These are phyloP conservation scores for Cladorhizidae sp. DNA, from an alignment of 37 sponge, comb jelly and placozoan species.

Conservation along the genomic window DNA sequence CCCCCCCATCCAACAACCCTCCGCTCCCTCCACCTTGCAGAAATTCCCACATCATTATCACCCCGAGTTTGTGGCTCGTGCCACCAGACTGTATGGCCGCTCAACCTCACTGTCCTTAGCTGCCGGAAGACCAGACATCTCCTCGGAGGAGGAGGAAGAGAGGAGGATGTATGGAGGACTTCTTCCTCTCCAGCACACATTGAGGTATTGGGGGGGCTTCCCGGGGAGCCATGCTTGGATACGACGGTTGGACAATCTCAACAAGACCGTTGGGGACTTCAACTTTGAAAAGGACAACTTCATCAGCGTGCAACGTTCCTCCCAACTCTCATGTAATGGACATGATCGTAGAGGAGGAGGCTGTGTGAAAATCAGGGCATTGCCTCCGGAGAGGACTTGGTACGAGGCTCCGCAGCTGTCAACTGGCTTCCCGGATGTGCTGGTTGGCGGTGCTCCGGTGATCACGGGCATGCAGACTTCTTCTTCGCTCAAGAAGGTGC, in stretches of 20 bases:
- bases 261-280: constrained; percentile 2
- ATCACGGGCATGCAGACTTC: constrained; percentile 24
- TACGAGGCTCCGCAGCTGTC: constrained; percentile 20
- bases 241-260: constrained; percentile 1
- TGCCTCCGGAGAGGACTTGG: constrained; percentile 21
- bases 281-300: constrained; percentile 6
- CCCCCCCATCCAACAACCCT: neutral
- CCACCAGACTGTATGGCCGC: neutral
- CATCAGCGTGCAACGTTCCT: constrained; percentile 12
- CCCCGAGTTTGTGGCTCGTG: constrained; percentile 6
- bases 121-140: neutral
- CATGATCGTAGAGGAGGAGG: neutral
- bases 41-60: constrained; percentile 44
- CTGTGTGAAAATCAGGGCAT: neutral
- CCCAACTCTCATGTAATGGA: neutral
- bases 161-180: constrained; percentile 20
- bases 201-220: neutral
- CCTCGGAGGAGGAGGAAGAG: constrained; percentile 51
- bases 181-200: neutral
- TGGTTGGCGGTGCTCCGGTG: neutral
- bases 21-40: neutral
- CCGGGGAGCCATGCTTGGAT: constrained; percentile 24
- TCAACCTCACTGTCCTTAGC: neutral
- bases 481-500: neutral
- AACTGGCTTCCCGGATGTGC: no score